Evolutionary conservation across 2,113 vertebrate species (phyloP).

Genomic region (Casuarius casuarius): DNA sequence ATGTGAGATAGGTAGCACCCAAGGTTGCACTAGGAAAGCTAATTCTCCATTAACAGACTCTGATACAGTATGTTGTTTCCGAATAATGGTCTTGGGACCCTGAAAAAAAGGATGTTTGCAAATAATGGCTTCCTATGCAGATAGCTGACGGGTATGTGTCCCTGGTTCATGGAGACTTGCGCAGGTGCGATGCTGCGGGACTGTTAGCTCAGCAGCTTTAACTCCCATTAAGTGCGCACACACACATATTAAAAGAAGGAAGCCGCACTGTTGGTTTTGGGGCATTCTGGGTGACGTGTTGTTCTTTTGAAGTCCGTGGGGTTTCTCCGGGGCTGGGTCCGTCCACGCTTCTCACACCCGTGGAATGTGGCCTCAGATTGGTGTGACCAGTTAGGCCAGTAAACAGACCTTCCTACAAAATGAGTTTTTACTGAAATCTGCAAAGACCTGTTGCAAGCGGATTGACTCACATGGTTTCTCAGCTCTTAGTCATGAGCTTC

Average conservation of each 20-base stretch:
- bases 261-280: neutral
- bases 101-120: neutral
- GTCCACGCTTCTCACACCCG: neutral
- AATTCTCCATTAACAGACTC: neutral
- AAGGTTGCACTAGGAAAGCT: accelerated
- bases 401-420: constrained; percentile 39
- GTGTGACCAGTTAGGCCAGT: constrained; percentile 42
- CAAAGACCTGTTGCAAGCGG: constrained; percentile 36
- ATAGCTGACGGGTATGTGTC: accelerated
- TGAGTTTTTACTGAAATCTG: constrained; percentile 55
- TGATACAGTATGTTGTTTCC: accelerated
- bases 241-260: neutral
- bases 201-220: constrained; percentile 26
- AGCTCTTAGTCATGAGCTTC: constrained; percentile 59
- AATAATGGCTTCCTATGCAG: neutral
- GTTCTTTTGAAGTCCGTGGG: constrained; percentile 30
- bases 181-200: neutral
- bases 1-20: neutral
- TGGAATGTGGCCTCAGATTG: constrained; percentile 31
- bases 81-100: neutral
- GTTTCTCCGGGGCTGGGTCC: constrained; percentile 23
- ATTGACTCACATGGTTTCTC: constrained; percentile 55
- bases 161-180: accelerated
- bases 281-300: neutral
- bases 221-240: accelerated